phyloP scores from a whole-genome alignment of 1,140 invertebrate species.

The Zaprionus nigranus region DNA sequence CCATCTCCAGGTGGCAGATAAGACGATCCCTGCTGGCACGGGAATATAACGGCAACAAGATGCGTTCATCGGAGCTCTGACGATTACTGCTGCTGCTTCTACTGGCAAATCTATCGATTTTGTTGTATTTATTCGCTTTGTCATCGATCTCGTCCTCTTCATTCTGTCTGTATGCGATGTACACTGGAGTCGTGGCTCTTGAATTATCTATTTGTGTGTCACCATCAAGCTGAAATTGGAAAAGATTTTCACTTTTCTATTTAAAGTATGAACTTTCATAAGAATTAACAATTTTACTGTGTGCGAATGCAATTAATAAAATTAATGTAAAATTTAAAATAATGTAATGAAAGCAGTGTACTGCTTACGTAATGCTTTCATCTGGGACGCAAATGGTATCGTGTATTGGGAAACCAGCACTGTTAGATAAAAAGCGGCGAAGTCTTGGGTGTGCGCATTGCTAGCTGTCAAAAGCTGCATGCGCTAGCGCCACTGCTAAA shows the following conservation, averaged over 20 bases:
- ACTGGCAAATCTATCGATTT: constrained; percentile 37
- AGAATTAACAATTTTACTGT: too few species aligned
- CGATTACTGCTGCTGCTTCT: neutral
- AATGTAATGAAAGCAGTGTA: too few species aligned
- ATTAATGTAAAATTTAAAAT: too few species aligned
- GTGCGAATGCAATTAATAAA: too few species aligned
- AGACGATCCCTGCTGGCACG: constrained; percentile 64
- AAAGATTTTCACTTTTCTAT: neutral
- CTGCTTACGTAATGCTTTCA: too few species aligned
- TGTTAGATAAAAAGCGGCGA: neutral
- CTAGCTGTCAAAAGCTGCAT: constrained; percentile 11
- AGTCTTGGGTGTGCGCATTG: neutral
- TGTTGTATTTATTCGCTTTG: constrained; percentile 16
- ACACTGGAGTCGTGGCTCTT: constrained; percentile 40
- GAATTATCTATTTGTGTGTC: constrained; percentile 40
- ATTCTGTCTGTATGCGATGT: constrained; percentile 49
- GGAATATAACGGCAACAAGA: constrained; percentile 69
- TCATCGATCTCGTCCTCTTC: neutral
- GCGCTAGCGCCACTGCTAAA: neutral
- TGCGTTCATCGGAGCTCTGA: neutral
- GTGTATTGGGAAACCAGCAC: too few species aligned
- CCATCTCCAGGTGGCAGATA: constrained; percentile 67
- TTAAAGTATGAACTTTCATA: too few species aligned
- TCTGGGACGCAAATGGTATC: too few species aligned
- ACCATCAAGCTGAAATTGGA: constrained; percentile 53